These are phyloP conservation scores for Diuraphis noxia DNA, from an alignment of 1,140 invertebrate genomes.

Conservation along the genomic window DNA sequence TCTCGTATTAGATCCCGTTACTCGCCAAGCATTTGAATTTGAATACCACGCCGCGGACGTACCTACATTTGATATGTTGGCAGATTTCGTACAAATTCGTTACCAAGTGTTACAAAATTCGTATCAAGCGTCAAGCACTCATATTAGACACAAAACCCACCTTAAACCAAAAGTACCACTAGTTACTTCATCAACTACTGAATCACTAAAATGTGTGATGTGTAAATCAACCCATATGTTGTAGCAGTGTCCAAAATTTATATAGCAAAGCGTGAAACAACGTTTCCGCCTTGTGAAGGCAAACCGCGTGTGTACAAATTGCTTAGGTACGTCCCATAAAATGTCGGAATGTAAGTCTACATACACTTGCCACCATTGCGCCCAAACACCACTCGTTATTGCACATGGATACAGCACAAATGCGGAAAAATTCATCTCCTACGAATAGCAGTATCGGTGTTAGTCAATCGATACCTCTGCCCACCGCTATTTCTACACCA, in stretches of 20 bases:
- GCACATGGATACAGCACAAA: not conserved
- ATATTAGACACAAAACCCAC: not conserved
- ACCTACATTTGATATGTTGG: not conserved
- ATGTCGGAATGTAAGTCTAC: not conserved
- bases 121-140: not conserved
- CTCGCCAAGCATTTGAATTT: not conserved
- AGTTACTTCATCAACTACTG: not conserved
- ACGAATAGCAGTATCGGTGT: too few relatives aligned
- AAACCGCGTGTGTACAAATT: not conserved
- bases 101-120: not conserved
- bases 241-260: not conserved
- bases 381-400: not conserved
- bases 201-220: accelerated
- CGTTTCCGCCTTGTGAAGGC: not conserved
- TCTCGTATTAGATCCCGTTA: not conserved
- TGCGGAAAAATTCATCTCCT: too few relatives aligned
- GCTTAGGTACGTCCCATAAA: not conserved
- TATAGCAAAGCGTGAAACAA: not conserved
- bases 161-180: not conserved
- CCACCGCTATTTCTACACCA: not conserved
- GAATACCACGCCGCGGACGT: not conserved
- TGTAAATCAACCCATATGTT: not conserved
- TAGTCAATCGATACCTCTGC: not conserved
- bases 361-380: not conserved
- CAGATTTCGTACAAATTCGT: not conserved